These are phyloP conservation scores for Peromyscus melanophrys DNA, from an alignment of 2,797 vertebrate genomes.

Conservation along the genomic window DNA sequence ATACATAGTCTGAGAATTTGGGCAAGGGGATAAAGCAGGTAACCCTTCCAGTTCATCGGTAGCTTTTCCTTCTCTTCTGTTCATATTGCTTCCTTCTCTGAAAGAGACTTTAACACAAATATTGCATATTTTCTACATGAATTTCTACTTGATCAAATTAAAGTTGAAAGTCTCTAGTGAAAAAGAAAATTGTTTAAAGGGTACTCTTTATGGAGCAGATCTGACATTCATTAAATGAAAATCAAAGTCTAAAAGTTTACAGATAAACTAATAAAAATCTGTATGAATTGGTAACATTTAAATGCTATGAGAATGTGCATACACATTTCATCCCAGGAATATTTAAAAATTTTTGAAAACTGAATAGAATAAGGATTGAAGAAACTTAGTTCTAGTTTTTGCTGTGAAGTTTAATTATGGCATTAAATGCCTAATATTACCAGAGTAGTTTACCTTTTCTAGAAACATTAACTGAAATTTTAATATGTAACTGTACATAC, in stretches of 20 bases:
- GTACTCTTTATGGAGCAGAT: slow-evolving; percentile 49
- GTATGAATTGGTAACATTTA: slow-evolving; percentile 45
- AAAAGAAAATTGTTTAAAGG: slow-evolving; percentile 59
- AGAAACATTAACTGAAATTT: slow-evolving; percentile 30
- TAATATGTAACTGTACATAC: not conserved
- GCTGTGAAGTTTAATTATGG: slow-evolving; percentile 57
- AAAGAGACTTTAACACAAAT: slow-evolving; percentile 66
- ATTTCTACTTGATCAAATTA: slow-evolving; percentile 57
- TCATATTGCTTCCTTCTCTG: slow-evolving; percentile 46
- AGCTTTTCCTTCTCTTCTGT: slow-evolving; percentile 41
- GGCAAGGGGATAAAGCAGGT: slow-evolving; percentile 28
- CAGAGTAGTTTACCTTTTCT: slow-evolving; percentile 34
- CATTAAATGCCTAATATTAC: slow-evolving; percentile 40
- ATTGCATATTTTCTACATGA: slow-evolving; percentile 38
- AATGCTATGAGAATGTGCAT: slow-evolving; percentile 62
- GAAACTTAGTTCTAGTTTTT: slow-evolving; percentile 30
- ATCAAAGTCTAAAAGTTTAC: slow-evolving; percentile 42
- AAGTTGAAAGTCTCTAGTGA: slow-evolving; percentile 57
- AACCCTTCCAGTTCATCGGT: slow-evolving; percentile 37
- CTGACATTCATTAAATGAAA: slow-evolving; percentile 51
- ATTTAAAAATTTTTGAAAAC: slow-evolving; percentile 62
- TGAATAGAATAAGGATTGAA: slow-evolving; percentile 47
- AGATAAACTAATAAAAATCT: slow-evolving; percentile 67
- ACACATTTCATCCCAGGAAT: slow-evolving; percentile 48
- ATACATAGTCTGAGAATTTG: slow-evolving; percentile 55